Percentiles rank a stretch among this genome's conserved stretches.
Conservation (phyloP, 2,888 invertebrate species). For the Platycnemis pennipes region DNA sequence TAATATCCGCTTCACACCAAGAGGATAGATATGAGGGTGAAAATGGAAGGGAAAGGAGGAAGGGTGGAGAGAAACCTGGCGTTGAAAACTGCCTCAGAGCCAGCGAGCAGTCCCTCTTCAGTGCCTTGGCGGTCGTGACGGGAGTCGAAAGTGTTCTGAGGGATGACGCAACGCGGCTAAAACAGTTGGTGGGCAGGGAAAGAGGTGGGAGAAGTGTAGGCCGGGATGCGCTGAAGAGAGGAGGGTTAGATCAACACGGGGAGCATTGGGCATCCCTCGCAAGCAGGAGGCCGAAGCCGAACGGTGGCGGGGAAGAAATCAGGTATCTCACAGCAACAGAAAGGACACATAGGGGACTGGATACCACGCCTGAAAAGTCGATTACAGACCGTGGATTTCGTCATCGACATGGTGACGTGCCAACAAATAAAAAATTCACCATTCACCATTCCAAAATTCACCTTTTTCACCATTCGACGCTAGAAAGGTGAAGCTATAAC, state of each 20-base stretch:
- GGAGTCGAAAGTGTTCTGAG: background rate
- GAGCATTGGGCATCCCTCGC: background rate
- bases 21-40: too few species aligned
- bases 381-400: too few species aligned
- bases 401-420: too few species aligned
- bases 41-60: background rate
- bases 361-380: too few species aligned
- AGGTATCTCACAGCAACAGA: too few species aligned
- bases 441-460: too few species aligned
- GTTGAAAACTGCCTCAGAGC: background rate
- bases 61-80: too few species aligned
- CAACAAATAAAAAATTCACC: too few species aligned
- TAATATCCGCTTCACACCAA: too few species aligned
- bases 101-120: background rate
- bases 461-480: too few species aligned
- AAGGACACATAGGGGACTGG: too few species aligned
- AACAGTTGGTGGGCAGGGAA: background rate
- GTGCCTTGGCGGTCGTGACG: background rate
- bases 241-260: background rate
- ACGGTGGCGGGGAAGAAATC: background rate
- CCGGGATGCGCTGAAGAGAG: background rate
- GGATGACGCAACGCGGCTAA: constrained; percentile 17
- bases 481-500: too few species aligned
- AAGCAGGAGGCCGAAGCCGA: background rate
- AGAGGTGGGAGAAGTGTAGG: background rate